Percentiles rank a stretch among this genome's conserved stretches.
Conservation (phyloP, 2,797 vertebrate species). For the Coregonus suidteri region DNA sequence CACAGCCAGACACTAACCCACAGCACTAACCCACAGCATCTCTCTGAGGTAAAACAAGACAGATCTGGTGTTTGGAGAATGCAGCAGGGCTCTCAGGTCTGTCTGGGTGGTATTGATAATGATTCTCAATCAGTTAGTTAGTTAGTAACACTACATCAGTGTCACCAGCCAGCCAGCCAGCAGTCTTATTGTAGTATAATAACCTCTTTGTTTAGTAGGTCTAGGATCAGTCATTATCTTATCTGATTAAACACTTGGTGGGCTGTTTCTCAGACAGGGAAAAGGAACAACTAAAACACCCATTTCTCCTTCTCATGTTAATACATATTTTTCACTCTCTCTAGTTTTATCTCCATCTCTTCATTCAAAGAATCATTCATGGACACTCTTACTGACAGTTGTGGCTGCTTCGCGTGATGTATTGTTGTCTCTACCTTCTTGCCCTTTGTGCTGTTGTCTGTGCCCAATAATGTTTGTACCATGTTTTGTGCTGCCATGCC, state of each 20-base stretch:
- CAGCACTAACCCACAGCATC: neutral
- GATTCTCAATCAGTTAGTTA: neutral
- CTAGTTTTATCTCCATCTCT: too few relatives aligned
- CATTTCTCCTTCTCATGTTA: too few relatives aligned
- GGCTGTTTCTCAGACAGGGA: neutral
- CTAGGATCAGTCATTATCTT: neutral
- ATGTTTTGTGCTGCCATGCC: too few relatives aligned
- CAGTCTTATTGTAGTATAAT: neutral
- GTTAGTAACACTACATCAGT: too few relatives aligned
- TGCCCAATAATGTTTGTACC: too few relatives aligned
- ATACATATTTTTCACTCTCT: too few relatives aligned
- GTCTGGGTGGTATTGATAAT: neutral
- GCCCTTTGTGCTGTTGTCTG: too few relatives aligned
- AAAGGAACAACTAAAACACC: neutral
- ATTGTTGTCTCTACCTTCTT: too few relatives aligned
- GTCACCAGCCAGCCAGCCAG: neutral
- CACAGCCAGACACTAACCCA: too few relatives aligned
- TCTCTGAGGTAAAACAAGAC: neutral
- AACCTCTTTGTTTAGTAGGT: neutral
- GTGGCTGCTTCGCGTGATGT: too few relatives aligned
- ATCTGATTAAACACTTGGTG: conserved; percentile 9
- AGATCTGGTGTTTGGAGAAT: neutral
- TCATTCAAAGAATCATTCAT: too few relatives aligned
- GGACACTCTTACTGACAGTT: too few relatives aligned
- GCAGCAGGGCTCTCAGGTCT: neutral